Evolutionary conservation across 2,113 vertebrate species (phyloP).

Genomic region (Beaufortia kweichowensis): DNA sequence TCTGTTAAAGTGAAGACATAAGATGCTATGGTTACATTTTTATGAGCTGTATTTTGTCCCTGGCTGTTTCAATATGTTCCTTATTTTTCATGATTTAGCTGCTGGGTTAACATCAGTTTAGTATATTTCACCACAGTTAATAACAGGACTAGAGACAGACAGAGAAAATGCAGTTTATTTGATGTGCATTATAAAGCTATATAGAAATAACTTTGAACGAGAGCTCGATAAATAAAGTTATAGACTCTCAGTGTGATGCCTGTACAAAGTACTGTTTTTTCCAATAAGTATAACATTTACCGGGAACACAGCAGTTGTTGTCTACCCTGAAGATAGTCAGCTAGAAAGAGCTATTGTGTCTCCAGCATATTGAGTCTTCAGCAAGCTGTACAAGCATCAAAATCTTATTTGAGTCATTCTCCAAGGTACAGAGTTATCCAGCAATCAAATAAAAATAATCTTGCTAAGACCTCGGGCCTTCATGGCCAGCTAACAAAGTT

Average conservation of each 20-base stretch:
- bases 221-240: neutral
- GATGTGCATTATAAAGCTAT: neutral
- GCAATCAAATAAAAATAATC: conserved; percentile 40
- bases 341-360: conserved; percentile 18
- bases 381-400: conserved; percentile 36
- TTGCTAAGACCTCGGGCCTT: conserved; percentile 26
- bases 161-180: neutral
- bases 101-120: neutral
- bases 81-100: neutral
- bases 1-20: no score
- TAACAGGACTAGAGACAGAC: neutral
- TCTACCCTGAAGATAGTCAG: conserved; percentile 19
- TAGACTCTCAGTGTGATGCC: neutral
- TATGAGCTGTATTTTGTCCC: no score
- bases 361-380: conserved; percentile 25
- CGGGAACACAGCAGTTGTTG: conserved; percentile 6
- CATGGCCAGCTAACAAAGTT: conserved; percentile 32
- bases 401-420: conserved; percentile 44
- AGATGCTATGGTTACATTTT: no score
- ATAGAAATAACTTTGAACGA: neutral
- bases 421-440: conserved; percentile 35
- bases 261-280: neutral
- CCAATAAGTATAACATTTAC: conserved; percentile 26
- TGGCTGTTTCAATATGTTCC: neutral
- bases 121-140: neutral